These are phyloP conservation scores for Drosophila nebulosa DNA, from an alignment of 1,140 invertebrate species.

Conservation along the genomic window DNA sequence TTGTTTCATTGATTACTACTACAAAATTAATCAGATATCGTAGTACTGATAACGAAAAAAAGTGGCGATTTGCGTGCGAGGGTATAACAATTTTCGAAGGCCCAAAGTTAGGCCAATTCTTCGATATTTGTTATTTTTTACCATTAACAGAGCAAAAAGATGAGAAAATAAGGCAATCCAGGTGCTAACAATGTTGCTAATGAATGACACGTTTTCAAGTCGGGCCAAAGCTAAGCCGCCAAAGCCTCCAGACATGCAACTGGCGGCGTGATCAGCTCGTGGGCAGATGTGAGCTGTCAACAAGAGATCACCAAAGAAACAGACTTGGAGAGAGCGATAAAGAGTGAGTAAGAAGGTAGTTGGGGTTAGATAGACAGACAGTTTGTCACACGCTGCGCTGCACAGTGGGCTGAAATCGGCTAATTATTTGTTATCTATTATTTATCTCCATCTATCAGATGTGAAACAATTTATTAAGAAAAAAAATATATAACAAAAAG, in stretches of 20 bases:
- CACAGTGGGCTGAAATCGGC: neutral
- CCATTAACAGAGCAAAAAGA: conserved; percentile 38
- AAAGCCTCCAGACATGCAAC: conserved; percentile 50
- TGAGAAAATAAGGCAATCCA: conserved; percentile 29
- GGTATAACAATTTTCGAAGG: neutral
- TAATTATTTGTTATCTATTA: neutral
- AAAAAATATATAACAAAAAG: too few species aligned
- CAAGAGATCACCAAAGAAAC: conserved; percentile 12
- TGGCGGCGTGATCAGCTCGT: conserved; percentile 57
- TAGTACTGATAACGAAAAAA: neutral
- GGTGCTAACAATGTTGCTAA: conserved; percentile 68
- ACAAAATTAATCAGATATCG: too few species aligned
- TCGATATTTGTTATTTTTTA: conserved; percentile 49
- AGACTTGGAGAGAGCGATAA: neutral
- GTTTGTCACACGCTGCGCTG: conserved; percentile 27
- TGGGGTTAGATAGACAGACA: neutral
- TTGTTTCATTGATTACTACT: too few species aligned
- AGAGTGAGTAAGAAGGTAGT: neutral
- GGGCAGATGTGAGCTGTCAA: conserved; percentile 51
- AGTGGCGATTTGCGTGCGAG: neutral
- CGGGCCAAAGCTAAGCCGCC: conserved; percentile 28
- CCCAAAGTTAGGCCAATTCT: neutral
- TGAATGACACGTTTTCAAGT: conserved; percentile 62
- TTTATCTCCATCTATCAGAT: too few species aligned
- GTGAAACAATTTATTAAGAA: too few species aligned